Conservation (phyloP, 64 coral and sea anemone species). For the Orbicella faveolata region DNA sequence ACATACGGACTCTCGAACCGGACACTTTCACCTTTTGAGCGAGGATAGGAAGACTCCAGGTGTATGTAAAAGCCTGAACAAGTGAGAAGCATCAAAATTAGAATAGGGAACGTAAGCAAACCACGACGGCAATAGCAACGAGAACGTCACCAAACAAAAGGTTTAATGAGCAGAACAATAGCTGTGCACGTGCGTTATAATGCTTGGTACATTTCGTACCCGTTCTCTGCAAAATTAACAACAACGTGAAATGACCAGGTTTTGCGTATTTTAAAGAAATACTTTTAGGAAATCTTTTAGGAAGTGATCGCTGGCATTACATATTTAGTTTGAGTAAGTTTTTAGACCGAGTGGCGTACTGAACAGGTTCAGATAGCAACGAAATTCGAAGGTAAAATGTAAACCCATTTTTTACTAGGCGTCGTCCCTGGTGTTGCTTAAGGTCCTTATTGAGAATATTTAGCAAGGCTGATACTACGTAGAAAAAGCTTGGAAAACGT, state of each 20-base stretch:
- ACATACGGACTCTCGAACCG: slow-evolving; percentile 37
- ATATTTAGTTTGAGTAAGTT: neutral
- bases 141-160: neutral
- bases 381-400: too few species aligned
- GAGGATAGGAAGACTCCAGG: slow-evolving; percentile 36
- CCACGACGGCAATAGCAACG: neutral
- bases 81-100: too few species aligned
- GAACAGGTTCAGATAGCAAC: too few species aligned
- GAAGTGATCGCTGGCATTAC: neutral
- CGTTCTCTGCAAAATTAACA: neutral
- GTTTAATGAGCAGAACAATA: neutral
- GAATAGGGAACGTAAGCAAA: neutral
- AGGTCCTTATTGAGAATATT: too few species aligned
- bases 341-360: too few species aligned
- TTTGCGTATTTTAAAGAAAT: neutral
- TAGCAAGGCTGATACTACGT: too few species aligned
- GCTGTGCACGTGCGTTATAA: neutral
- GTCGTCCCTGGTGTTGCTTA: too few species aligned
- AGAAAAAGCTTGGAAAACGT: too few species aligned
- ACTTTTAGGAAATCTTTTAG: neutral
- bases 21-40: slow-evolving; percentile 31
- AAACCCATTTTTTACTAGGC: too few species aligned
- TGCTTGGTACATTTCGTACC: neutral
- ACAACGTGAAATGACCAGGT: neutral
- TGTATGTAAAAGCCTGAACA: slow-evolving; percentile 24